phyloP scores from a whole-genome alignment of 2,797 vertebrate species.

The Macrochelys suwanniensis region DNA sequence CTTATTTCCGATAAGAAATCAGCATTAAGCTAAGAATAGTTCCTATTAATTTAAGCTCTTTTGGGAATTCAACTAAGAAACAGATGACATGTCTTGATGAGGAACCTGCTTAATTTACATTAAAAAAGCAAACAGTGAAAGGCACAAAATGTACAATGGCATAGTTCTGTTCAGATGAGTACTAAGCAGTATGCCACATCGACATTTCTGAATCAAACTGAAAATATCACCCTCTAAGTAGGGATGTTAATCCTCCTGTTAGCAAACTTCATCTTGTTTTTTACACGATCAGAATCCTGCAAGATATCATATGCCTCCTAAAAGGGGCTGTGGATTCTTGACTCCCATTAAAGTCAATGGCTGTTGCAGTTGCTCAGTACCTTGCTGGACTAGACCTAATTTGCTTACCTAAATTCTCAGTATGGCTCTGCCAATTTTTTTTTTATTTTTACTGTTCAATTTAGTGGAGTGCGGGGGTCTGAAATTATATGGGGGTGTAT shows the following conservation, averaged over 20 bases:
- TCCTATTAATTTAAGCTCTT: conserved; percentile 42
- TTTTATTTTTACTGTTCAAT: neutral
- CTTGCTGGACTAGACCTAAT: neutral
- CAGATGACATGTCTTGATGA: conserved; percentile 21
- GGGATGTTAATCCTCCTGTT: neutral
- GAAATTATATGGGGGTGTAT: neutral
- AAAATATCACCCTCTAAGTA: neutral
- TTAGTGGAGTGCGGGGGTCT: neutral
- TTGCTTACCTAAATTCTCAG: neutral
- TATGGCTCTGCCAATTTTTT: neutral
- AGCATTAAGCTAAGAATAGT: conserved; percentile 53
- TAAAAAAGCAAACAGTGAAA: conserved; percentile 21
- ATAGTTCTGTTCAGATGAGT: neutral
- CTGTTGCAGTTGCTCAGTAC: neutral
- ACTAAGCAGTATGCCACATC: neutral
- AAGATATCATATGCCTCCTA: neutral
- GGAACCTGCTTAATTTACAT: conserved; percentile 50
- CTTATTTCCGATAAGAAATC: conserved; percentile 59
- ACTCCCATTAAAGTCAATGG: neutral
- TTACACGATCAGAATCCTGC: neutral
- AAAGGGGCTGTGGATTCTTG: neutral
- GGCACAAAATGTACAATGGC: conserved; percentile 44
- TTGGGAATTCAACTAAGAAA: conserved; percentile 5
- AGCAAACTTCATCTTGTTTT: neutral
- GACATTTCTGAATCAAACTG: neutral